Conservation (phyloP, 2,888 invertebrate genomes). For the Noctua janthina region DNA sequence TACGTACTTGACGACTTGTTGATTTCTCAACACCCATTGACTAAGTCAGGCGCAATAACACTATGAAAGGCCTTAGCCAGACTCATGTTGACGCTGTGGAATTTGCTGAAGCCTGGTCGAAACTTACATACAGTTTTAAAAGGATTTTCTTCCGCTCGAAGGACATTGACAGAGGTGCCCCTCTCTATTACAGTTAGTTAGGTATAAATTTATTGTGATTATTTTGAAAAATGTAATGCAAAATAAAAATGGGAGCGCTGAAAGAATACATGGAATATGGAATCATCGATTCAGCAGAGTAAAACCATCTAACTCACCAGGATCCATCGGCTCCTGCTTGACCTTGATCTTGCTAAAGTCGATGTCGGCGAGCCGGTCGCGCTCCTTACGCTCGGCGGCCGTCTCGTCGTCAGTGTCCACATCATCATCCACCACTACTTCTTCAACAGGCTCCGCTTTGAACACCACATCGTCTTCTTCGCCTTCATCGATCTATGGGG, state of each 20-base stretch:
- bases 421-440: slow-evolving; percentile 92
- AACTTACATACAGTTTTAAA: neutral
- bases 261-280: neutral
- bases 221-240: neutral
- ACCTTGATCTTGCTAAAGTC: slow-evolving; percentile 90
- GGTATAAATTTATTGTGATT: neutral
- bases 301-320: slow-evolving; percentile 81
- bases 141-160: neutral
- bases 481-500: slow-evolving; percentile 80
- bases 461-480: slow-evolving; percentile 93
- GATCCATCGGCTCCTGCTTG: slow-evolving; percentile 93
- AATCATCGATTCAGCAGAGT: neutral
- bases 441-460: slow-evolving; percentile 92
- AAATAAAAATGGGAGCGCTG: neutral
- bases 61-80: neutral
- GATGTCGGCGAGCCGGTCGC: slow-evolving; percentile 77
- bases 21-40: neutral
- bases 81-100: neutral
- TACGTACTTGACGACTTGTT: neutral
- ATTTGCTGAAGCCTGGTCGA: neutral
- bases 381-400: slow-evolving; percentile 71
- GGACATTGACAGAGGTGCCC: neutral
- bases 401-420: slow-evolving; percentile 91
- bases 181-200: neutral
- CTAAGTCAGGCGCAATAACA: neutral